Percentiles rank a stretch among this genome's conserved stretches.
Conservation (phyloP, 2,797 vertebrate genomes). For the Phrynocephalus forsythii region DNA sequence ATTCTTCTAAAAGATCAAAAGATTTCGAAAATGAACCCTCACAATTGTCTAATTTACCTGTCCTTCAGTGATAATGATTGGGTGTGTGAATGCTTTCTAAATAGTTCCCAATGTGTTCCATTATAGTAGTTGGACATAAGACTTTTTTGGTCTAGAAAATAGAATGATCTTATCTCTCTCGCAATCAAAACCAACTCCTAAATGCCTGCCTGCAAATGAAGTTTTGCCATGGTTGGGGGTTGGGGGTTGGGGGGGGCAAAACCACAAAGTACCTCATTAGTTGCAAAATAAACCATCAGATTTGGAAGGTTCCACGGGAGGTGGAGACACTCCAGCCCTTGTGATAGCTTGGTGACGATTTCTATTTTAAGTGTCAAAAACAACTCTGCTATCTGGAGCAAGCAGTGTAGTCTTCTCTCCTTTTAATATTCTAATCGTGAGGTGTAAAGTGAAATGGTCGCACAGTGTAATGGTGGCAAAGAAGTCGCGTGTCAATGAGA, state of each 20-base stretch:
- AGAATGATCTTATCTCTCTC: slow-evolving; percentile 38
- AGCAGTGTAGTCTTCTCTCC: slow-evolving; percentile 79
- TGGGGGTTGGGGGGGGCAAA: slow-evolving; percentile 60
- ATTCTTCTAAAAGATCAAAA: too few species aligned
- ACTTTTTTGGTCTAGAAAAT: slow-evolving; percentile 58
- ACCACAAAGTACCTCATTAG: slow-evolving; percentile 66
- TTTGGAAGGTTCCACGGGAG: slow-evolving; percentile 69
- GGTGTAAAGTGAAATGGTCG: slow-evolving; percentile 98
- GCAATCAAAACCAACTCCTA: slow-evolving; percentile 48
- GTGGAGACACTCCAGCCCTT: slow-evolving; percentile 74
- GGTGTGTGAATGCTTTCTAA: not conserved
- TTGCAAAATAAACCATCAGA: slow-evolving; percentile 73
- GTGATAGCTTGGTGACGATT: slow-evolving; percentile 83
- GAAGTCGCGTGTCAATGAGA: slow-evolving; percentile 94
- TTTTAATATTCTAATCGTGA: slow-evolving; percentile 95
- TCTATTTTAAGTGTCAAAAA: slow-evolving; percentile 85
- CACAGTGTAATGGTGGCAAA: slow-evolving; percentile 90
- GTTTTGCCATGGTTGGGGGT: slow-evolving; percentile 35
- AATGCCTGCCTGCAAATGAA: slow-evolving; percentile 68
- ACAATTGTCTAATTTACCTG: not conserved
- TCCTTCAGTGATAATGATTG: not conserved
- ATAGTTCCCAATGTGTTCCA: not conserved
- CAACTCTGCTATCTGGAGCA: slow-evolving; percentile 78
- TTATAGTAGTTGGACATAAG: not conserved
- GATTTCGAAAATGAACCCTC: too few species aligned